phyloP scores from a whole-genome alignment of 2,113 vertebrate species.

The Azemiops feae region DNA sequence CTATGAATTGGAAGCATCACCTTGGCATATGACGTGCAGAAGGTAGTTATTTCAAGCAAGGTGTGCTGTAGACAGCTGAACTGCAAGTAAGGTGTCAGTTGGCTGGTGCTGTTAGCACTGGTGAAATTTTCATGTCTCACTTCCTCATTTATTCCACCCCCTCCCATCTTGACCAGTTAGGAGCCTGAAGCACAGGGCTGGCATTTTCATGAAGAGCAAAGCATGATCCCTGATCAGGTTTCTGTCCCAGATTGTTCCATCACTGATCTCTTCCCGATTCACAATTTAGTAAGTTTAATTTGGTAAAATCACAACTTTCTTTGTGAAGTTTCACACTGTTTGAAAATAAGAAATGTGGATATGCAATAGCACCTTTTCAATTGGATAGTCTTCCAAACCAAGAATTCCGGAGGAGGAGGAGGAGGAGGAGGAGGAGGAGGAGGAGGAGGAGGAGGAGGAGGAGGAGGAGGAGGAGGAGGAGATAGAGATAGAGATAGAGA shows the following conservation, averaged over 20 bases:
- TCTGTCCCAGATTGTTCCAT: conserved; percentile 32
- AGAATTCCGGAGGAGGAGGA: background rate
- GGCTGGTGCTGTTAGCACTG: conserved; percentile 28
- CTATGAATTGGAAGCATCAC: conserved; percentile 37
- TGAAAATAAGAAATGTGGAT: background rate
- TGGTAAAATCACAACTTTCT: fast-evolving
- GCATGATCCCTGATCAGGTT: conserved; percentile 4
- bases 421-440: too few relatives aligned
- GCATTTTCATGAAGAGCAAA: background rate
- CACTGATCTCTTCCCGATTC: conserved; percentile 43
- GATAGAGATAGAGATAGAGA: too few relatives aligned
- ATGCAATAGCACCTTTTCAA: background rate
- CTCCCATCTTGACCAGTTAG: background rate
- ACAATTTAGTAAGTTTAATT: background rate
- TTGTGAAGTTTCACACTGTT: background rate
- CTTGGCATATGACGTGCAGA: background rate
- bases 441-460: too few relatives aligned
- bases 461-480: too few relatives aligned
- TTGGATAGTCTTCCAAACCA: background rate
- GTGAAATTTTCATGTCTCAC: conserved; percentile 33
- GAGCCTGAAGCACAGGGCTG: background rate
- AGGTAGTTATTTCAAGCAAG: conserved; percentile 63
- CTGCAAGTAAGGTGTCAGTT: conserved; percentile 64
- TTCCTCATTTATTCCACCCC: conserved; percentile 28
- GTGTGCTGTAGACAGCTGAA: conserved; percentile 64